A percentile compares a stretch with the other conserved stretches of the same genome.
Conservation (phyloP, 2,113 vertebrate genomes). For the Pampusana beccarii region DNA sequence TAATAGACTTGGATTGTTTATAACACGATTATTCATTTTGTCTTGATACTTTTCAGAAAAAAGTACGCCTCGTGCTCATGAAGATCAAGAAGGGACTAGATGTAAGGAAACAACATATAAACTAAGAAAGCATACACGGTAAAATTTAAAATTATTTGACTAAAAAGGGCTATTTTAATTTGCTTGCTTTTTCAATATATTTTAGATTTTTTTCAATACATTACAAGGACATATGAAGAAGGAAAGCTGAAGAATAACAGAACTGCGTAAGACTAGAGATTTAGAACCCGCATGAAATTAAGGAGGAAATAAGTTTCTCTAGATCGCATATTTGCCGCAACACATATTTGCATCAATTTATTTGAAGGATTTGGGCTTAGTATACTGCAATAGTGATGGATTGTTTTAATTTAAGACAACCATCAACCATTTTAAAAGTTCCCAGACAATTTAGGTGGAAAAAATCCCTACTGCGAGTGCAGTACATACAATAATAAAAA, state of each 20-base stretch:
- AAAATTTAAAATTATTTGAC: not conserved
- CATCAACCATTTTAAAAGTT: not conserved
- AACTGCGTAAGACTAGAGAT: not conserved
- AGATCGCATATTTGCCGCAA: not conserved
- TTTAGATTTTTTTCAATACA: fast-evolving
- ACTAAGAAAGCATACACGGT: not conserved
- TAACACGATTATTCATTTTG: not conserved
- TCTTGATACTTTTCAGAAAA: not conserved
- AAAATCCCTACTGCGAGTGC: not conserved
- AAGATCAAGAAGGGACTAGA: not conserved
- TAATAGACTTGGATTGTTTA: not conserved
- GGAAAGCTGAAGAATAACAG: not conserved
- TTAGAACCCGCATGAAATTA: not conserved
- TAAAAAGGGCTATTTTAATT: not conserved
- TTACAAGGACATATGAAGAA: not conserved
- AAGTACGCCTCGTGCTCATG: not conserved
- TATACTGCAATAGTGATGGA: not conserved
- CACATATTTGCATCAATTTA: not conserved
- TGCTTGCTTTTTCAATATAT: not conserved
- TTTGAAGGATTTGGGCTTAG: not conserved
- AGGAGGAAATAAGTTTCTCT: not conserved
- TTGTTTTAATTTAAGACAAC: not conserved
- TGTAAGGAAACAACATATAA: not conserved
- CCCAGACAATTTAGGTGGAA: not conserved
- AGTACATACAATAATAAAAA: not conserved